A percentile compares a stretch with the other conserved stretches of the same genome.
Evolutionary conservation across 2,888 invertebrate genomes (phyloP).

Genomic region (Mesorhabditis belari): DNA sequence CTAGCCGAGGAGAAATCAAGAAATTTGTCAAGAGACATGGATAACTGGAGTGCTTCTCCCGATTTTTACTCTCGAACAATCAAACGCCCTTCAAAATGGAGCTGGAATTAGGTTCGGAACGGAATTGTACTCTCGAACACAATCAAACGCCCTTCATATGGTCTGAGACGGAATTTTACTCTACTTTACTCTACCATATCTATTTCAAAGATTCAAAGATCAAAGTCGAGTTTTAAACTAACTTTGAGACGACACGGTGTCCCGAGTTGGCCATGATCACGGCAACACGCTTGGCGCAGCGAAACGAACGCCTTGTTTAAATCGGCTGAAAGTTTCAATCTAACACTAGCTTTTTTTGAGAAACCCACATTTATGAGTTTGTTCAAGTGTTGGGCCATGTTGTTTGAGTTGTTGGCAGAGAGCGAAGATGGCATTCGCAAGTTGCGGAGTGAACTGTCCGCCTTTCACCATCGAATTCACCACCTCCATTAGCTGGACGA

Average conservation of each 20-base stretch:
- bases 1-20: too few species aligned
- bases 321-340: slow-evolving; percentile 36
- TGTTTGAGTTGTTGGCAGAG: slow-evolving; percentile 47
- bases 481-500: slow-evolving; percentile 41
- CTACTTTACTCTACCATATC: background rate
- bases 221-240: background rate
- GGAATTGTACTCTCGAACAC: background rate
- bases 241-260: slow-evolving; percentile 73
- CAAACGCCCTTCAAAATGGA: too few species aligned
- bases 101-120: too few species aligned
- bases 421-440: slow-evolving; percentile 43
- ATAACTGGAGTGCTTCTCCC: too few species aligned
- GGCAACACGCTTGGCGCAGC: slow-evolving; percentile 49
- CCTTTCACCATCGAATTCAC: slow-evolving; percentile 39
- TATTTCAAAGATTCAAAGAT: too few species aligned
- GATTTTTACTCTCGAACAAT: too few species aligned
- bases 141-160: background rate
- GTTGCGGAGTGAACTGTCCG: slow-evolving; percentile 39
- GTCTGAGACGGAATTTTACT: background rate
- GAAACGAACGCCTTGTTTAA: slow-evolving; percentile 49
- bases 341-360: background rate
- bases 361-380: slow-evolving; percentile 41
- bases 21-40: too few species aligned
- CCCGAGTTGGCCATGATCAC: slow-evolving; percentile 67
- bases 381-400: slow-evolving; percentile 42